Base-by-base conservation (phyloP, 2,797 vertebrate genomes). In the Ptychadena robeensis region DNA sequence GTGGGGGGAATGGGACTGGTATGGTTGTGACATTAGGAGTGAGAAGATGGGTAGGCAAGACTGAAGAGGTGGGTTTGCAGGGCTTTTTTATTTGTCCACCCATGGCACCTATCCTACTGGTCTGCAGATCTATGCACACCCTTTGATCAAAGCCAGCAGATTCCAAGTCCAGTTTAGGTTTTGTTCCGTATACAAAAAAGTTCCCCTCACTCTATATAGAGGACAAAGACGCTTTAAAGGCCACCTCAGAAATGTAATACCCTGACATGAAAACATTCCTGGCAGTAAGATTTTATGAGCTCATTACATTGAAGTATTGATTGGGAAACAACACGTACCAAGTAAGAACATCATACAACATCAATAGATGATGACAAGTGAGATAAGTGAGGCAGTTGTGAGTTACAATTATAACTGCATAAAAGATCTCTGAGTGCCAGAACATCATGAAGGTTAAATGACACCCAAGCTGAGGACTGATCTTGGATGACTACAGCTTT, bases 271-370 rank as follows among this genome's bases (percentile, higher is more conserved):
- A 70, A 73, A 6, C 44, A 9, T 80, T 74, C 40, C 69, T 68
- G 48, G 31, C n/a, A 80, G 28, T 59, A 27, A 27, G 28, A 63
- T 48, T 75, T 80, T 80, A 85, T 85, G 82, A 85, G 77, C 73
- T 71, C 65, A 70, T 80, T 75, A 70, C 32, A 30, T 4, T 37
- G 40, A 10, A 64, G 65, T 85, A 85, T 85, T 80, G 82, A 85
- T 80, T 80, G 71, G 72, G 61, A 73, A 40, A 80, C 77, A 74
- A 69, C 70, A 57, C 57, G 71, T 80, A 68, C 66, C 68, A 72
- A 75, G 44, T 61, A 15, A 74, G 48, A 84, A 74, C 70, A 66
- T 79, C 35, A 64, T 61, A 63, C 72, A 15, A 27, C 76, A 84
- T 84, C 82, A 59, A 79, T 69, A 79, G 22, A 63, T 15, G 32